A percentile compares a stretch with the other conserved stretches of the same genome.
Evolutionary conservation across 2,888 invertebrate genomes (phyloP).

Genomic region (Clistopyga incitator): DNA sequence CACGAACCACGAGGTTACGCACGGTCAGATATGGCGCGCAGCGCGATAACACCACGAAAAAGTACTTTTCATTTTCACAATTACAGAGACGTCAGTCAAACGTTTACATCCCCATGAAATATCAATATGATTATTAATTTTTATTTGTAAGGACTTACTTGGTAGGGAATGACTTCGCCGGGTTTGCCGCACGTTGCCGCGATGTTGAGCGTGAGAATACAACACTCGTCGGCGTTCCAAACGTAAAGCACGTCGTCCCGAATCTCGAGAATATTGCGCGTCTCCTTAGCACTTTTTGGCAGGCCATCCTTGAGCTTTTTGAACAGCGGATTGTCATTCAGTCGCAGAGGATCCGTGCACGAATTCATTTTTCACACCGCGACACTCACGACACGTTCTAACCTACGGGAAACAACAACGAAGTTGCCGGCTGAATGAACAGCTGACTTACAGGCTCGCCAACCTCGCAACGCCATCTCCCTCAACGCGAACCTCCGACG

Average conservation of each 20-base stretch:
- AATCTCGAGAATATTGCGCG: slow-evolving; percentile 88
- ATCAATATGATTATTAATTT: background rate
- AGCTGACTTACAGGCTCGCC: slow-evolving; percentile 60
- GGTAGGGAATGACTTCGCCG: slow-evolving; percentile 86
- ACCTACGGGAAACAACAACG: slow-evolving; percentile 76
- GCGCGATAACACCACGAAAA: background rate
- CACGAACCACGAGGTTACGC: slow-evolving; percentile 61
- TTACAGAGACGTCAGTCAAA: no score
- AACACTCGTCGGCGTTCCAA: slow-evolving; percentile 88
- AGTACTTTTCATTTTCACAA: background rate
- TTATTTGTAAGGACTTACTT: slow-evolving; percentile 85
- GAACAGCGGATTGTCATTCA: slow-evolving; percentile 88
- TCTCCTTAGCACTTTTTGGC: slow-evolving; percentile 86
- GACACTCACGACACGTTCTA: background rate
- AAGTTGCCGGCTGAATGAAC: slow-evolving; percentile 71
- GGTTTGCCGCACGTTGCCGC: slow-evolving; percentile 85
- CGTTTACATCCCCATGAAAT: background rate
- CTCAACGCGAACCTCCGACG: background rate
- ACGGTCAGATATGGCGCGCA: slow-evolving; percentile 20
- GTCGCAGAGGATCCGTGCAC: slow-evolving; percentile 86
- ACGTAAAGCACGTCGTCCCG: slow-evolving; percentile 89
- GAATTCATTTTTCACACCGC: slow-evolving; percentile 85
- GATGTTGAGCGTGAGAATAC: slow-evolving; percentile 88
- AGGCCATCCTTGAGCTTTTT: slow-evolving; percentile 86
- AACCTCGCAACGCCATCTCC: slow-evolving; percentile 44